Conservation (phyloP, 2,888 invertebrate genomes). For the Synanthedon myopaeformis region DNA sequence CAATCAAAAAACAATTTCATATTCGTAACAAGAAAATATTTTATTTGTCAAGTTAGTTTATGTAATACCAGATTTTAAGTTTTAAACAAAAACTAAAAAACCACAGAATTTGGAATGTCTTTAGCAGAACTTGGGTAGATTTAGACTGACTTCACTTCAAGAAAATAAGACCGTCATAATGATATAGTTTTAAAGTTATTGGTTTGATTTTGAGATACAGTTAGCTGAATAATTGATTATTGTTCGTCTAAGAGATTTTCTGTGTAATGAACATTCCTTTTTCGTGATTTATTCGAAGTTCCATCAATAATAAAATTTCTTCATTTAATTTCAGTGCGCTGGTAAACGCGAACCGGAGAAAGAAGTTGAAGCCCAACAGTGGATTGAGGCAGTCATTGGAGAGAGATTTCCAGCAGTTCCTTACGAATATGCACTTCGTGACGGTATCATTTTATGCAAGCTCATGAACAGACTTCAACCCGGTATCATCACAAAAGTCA, state of each 20-base stretch:
- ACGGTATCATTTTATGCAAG: conserved; percentile 88
- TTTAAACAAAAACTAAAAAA: too few relatives aligned
- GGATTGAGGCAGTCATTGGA: conserved; percentile 87
- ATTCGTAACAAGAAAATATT: too few relatives aligned
- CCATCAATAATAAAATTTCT: conserved; percentile 4
- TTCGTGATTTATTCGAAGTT: not conserved
- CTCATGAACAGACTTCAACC: conserved; percentile 91
- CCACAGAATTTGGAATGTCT: too few relatives aligned
- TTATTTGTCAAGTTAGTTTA: too few relatives aligned
- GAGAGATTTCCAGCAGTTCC: conserved; percentile 76
- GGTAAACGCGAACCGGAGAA: conserved; percentile 85
- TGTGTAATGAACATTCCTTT: not conserved
- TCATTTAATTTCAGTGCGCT: conserved; percentile 74
- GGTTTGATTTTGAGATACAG: too few relatives aligned
- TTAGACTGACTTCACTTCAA: too few relatives aligned
- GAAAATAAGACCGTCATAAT: too few relatives aligned
- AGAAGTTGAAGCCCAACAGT: conserved; percentile 83
- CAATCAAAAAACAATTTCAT: too few relatives aligned
- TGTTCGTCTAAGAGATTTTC: not conserved
- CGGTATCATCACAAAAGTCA: conserved; percentile 86
- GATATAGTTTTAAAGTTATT: too few relatives aligned
- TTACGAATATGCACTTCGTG: conserved; percentile 84
- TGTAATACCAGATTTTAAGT: too few relatives aligned
- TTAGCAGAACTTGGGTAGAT: too few relatives aligned
- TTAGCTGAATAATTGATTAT: too few relatives aligned